Evolutionary conservation across 1,140 invertebrate genomes (phyloP).

Genomic region (Microplitis demolitor): DNA sequence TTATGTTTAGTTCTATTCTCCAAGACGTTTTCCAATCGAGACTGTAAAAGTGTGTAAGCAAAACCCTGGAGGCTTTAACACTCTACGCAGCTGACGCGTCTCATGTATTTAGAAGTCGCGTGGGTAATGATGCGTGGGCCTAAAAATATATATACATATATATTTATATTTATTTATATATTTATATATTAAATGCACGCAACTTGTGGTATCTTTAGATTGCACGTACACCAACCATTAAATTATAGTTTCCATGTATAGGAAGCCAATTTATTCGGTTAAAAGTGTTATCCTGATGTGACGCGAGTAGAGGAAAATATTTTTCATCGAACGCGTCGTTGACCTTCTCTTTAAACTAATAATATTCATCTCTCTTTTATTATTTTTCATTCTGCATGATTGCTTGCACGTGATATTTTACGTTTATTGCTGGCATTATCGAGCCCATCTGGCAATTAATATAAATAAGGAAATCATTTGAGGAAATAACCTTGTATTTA

Average conservation of each 20-base stretch:
- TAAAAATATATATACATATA: slow-evolving; percentile 30
- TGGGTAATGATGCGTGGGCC: slow-evolving; percentile 44
- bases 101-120: slow-evolving; percentile 26
- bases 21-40: background rate
- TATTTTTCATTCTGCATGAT: background rate
- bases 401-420: background rate
- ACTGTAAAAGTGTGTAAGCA: slow-evolving; percentile 1
- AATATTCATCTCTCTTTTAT: background rate
- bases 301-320: background rate
- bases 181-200: background rate
- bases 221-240: slow-evolving; percentile 19
- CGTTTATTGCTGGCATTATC: background rate
- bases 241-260: slow-evolving; percentile 30
- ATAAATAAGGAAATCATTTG: background rate
- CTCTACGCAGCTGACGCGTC: slow-evolving; percentile 44
- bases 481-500: background rate
- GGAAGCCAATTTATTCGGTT: slow-evolving; percentile 25
- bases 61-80: slow-evolving; percentile 28
- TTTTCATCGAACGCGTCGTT: slow-evolving; percentile 10
- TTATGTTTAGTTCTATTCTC: background rate
- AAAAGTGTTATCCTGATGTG: background rate
- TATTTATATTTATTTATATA: background rate
- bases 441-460: background rate
- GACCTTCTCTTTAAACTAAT: slow-evolving; percentile 1
- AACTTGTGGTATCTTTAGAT: background rate